phyloP scores from a whole-genome alignment of 2,888 invertebrate species.

The Metacarcinus magister region DNA sequence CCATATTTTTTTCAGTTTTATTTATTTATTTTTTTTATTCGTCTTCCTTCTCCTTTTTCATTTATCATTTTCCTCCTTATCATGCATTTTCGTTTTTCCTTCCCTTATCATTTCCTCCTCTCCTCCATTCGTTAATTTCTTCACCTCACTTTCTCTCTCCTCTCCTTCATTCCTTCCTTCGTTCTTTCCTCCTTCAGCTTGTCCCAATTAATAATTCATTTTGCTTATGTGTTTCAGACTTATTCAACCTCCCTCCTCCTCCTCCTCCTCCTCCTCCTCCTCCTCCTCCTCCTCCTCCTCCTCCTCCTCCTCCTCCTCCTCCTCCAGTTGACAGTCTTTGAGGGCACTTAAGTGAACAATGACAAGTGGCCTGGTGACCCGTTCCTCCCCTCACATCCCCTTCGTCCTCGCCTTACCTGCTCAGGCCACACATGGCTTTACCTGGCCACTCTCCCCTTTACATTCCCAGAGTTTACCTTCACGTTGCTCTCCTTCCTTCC shows the following conservation, averaged over 20 bases:
- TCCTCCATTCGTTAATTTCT: neutral
- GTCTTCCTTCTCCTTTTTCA: neutral
- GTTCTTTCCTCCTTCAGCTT: neutral
- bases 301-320: conserved; percentile 21
- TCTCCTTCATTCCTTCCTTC: neutral
- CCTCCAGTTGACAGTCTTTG: neutral
- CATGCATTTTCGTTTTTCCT: neutral
- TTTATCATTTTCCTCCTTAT: neutral
- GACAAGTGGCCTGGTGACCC: neutral
- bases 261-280: neutral
- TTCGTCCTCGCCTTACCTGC: neutral
- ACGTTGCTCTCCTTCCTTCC: neutral
- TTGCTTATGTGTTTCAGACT: neutral
- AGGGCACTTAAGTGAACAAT: neutral
- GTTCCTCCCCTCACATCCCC: neutral
- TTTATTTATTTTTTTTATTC: no score
- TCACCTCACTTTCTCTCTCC: neutral
- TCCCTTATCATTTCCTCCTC: neutral
- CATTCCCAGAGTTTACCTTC: neutral
- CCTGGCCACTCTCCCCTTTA: neutral
- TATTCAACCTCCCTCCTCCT: neutral
- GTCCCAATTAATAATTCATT: neutral
- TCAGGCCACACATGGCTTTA: neutral
- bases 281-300: conserved; percentile 32
- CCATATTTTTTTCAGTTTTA: neutral